Evolutionary conservation across 92 coral and sea anemone genomes (phyloP).

Genomic region (Palythoa grandis): DNA sequence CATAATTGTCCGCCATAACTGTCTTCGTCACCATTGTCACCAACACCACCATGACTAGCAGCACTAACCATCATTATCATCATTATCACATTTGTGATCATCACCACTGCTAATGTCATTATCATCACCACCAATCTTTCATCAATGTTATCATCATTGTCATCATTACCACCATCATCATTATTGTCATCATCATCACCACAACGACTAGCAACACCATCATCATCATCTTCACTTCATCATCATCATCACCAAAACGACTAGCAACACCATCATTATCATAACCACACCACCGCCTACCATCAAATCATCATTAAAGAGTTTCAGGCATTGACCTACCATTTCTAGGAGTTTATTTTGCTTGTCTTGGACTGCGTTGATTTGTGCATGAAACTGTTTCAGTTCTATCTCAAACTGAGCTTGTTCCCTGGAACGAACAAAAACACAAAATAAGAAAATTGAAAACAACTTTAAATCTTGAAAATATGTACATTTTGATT

Average conservation of each 20-base stretch:
- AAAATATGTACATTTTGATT: too few relatives aligned
- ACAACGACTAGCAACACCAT: background rate
- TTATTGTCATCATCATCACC: background rate
- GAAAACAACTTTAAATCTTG: too few relatives aligned
- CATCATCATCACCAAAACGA: background rate
- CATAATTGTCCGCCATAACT: background rate
- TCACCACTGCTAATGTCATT: background rate
- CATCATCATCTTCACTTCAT: background rate
- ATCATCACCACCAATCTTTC: background rate
- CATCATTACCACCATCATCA: background rate
- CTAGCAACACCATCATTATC: background rate
- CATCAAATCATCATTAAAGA: background rate
- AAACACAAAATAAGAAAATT: background rate
- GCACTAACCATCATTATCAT: background rate
- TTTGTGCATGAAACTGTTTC: conserved; percentile 31
- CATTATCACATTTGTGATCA: background rate
- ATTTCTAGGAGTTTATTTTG: conserved; percentile 28
- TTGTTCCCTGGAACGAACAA: conserved; percentile 4
- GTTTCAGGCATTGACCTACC: background rate
- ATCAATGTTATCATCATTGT: background rate
- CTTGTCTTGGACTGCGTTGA: conserved; percentile 28
- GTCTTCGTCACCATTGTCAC: background rate
- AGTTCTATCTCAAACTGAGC: conserved; percentile 33
- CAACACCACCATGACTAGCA: background rate
- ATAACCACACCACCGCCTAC: background rate